These are phyloP conservation scores for Teleopsis dalmanni DNA, from an alignment of 1,140 invertebrate species.

Conservation along the genomic window DNA sequence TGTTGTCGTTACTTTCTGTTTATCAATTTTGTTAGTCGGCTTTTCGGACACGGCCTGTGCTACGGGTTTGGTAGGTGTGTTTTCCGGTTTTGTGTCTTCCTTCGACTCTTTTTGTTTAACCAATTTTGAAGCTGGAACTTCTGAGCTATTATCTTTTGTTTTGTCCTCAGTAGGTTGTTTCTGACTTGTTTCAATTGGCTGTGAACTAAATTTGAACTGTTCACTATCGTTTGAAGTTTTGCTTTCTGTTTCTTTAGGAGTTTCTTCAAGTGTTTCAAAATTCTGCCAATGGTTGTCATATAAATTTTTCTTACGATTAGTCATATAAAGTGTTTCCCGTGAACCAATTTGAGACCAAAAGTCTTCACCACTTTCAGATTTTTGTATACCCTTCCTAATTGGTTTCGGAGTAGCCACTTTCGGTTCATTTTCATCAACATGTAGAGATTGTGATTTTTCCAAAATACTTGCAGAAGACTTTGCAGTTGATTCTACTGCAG, in stretches of 20 bases:
- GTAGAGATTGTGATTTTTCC: constrained; percentile 3
- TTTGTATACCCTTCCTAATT: constrained; percentile 13
- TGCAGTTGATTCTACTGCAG: not conserved
- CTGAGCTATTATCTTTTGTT: not conserved
- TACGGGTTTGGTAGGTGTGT: constrained; percentile 10
- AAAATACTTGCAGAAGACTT: not conserved
- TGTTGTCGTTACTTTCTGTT: constrained; percentile 10
- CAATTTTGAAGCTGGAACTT: constrained; percentile 9
- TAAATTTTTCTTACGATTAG: constrained; percentile 31
- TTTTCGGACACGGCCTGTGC: not conserved
- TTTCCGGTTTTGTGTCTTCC: not conserved
- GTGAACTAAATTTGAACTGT: too few relatives aligned
- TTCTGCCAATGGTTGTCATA: constrained; percentile 16
- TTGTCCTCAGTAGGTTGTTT: not conserved
- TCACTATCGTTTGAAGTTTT: too few relatives aligned
- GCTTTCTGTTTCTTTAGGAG: constrained; percentile 1
- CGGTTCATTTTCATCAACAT: not conserved
- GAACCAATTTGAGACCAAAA: constrained; percentile 40
- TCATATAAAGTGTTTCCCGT: constrained; percentile 40
- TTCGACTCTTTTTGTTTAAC: constrained; percentile 2
- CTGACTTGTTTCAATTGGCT: too few relatives aligned
- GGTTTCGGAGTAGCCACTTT: not conserved
- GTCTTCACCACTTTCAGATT: constrained; percentile 40
- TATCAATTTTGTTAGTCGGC: not conserved
- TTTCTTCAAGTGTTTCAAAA: constrained; percentile 6